Evolutionary conservation across 2,888 invertebrate genomes (phyloP).

Genomic region (Escarpia spicata): DNA sequence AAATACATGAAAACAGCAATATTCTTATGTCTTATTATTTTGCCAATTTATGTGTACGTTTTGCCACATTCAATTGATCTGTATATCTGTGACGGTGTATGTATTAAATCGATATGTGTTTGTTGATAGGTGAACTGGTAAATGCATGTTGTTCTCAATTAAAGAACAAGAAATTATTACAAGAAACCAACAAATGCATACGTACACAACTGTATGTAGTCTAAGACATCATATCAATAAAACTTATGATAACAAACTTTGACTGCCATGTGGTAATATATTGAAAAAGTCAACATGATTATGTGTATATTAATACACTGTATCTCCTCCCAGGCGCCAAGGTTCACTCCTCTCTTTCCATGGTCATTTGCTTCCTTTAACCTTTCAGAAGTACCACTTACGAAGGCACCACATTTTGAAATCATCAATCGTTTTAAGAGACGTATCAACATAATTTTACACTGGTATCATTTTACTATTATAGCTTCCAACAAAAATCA

Average conservation of each 20-base stretch:
- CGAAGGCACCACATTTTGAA: too few relatives aligned
- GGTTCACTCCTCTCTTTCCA: too few relatives aligned
- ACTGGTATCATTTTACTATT: too few relatives aligned
- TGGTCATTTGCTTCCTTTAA: too few relatives aligned
- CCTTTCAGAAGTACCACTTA: too few relatives aligned
- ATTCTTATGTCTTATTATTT: not conserved
- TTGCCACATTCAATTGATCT: not conserved
- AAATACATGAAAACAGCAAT: not conserved
- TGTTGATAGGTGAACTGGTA: not conserved
- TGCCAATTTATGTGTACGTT: not conserved
- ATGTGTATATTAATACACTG: not conserved
- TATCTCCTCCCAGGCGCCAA: not conserved
- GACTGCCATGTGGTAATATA: not conserved
- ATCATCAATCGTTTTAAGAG: too few relatives aligned
- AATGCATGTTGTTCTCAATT: not conserved
- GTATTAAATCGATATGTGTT: not conserved
- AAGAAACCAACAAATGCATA: not conserved
- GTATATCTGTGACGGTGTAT: not conserved
- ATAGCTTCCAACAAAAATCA: too few relatives aligned
- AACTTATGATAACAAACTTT: not conserved
- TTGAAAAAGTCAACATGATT: not conserved
- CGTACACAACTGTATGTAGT: not conserved
- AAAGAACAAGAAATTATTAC: not conserved
- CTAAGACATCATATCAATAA: not conserved
- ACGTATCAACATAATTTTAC: too few relatives aligned